phyloP scores from a whole-genome alignment of 1,140 invertebrate genomes.

The Ditylenchus dipsaci region DNA sequence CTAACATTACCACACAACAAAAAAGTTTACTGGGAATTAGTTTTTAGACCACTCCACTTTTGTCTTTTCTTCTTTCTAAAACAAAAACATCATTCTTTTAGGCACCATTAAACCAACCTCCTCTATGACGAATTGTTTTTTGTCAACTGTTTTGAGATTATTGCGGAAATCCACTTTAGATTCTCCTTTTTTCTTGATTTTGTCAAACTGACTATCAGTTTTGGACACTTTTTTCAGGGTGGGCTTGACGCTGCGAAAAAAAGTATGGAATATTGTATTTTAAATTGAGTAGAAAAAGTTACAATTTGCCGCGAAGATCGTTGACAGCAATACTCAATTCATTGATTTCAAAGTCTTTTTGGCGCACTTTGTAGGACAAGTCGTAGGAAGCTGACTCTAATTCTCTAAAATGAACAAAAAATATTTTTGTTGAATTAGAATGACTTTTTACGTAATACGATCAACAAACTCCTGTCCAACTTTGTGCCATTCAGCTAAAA shows the following conservation, averaged over 20 bases:
- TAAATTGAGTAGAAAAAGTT: not conserved
- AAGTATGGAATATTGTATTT: not conserved
- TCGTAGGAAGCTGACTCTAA: slow-evolving; percentile 93
- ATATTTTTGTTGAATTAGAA: no score
- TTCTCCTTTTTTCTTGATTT: slow-evolving; percentile 37
- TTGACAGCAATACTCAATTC: slow-evolving; percentile 98
- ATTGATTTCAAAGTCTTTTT: slow-evolving; percentile 93
- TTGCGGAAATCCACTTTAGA: slow-evolving; percentile 86
- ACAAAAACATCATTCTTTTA: not conserved
- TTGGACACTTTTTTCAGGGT: slow-evolving; percentile 98
- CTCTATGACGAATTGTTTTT: slow-evolving; percentile 69
- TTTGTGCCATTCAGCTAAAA: slow-evolving; percentile 78
- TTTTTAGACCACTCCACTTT: slow-evolving; percentile 1
- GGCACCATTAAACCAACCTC: not conserved
- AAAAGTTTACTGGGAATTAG: no score
- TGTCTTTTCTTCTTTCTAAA: slow-evolving; percentile 22
- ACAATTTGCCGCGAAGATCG: slow-evolving; percentile 88
- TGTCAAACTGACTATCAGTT: slow-evolving; percentile 82
- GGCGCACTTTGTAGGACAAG: slow-evolving; percentile 86
- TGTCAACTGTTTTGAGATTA: slow-evolving; percentile 94
- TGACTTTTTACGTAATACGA: no score
- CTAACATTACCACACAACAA: no score
- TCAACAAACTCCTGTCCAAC: slow-evolving; percentile 87
- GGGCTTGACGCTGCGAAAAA: slow-evolving; percentile 77
- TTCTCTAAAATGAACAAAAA: slow-evolving; percentile 59